phyloP scores from a whole-genome alignment of 1,140 invertebrate genomes.

The Lepidurus couesii region DNA sequence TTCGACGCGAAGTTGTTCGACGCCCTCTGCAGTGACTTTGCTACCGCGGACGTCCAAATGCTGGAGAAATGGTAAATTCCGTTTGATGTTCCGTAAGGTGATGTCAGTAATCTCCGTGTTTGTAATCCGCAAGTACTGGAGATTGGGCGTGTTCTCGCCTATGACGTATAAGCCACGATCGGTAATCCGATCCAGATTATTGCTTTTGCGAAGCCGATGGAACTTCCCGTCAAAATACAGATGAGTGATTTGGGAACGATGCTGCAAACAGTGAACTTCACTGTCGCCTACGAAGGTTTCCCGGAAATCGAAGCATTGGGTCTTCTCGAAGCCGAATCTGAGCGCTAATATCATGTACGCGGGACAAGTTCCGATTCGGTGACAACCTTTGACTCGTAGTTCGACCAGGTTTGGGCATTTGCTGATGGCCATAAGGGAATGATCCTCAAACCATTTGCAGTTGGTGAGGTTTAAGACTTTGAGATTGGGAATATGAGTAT shows the following conservation, averaged over 20 bases:
- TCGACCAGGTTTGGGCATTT: slow-evolving; percentile 57
- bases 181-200: slow-evolving; percentile 50
- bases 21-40: slow-evolving; percentile 25
- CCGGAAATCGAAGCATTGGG: slow-evolving; percentile 61
- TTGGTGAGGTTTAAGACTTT: slow-evolving; percentile 60
- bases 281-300: slow-evolving; percentile 60
- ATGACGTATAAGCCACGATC: slow-evolving; percentile 57
- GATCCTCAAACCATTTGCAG: slow-evolving; percentile 63
- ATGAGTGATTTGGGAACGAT: slow-evolving; percentile 54
- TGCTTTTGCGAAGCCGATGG: slow-evolving; percentile 42
- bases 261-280: slow-evolving; percentile 60
- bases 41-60: slow-evolving; percentile 29
- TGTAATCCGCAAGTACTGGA: slow-evolving; percentile 56
- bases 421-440: slow-evolving; percentile 61
- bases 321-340: slow-evolving; percentile 60
- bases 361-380: slow-evolving; percentile 59
- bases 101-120: slow-evolving; percentile 52
- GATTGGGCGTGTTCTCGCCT: slow-evolving; percentile 50
- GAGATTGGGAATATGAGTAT: slow-evolving; percentile 51
- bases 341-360: slow-evolving; percentile 66
- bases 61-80: slow-evolving; percentile 23
- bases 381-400: slow-evolving; percentile 56
- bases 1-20: slow-evolving; percentile 9
- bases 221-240: slow-evolving; percentile 52
- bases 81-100: slow-evolving; percentile 23